A percentile compares a stretch with the other conserved stretches of the same genome.
phyloP scores from a whole-genome alignment of 2,888 invertebrate genomes.

The Synanthedon andrenaeformis region DNA sequence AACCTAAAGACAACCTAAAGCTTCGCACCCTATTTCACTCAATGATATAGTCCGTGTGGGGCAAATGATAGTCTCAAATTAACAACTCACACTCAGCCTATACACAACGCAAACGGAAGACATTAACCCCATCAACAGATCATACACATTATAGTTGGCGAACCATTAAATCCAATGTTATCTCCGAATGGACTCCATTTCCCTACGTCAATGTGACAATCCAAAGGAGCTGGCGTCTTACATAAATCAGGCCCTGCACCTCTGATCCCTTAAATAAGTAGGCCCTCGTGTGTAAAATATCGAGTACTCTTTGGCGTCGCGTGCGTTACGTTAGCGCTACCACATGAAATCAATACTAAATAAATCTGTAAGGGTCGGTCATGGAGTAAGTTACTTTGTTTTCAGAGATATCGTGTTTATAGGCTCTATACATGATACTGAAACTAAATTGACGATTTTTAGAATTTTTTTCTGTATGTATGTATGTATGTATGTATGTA shows the following conservation, averaged over 20 bases:
- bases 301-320: constrained; percentile 24
- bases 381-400: too few relatives aligned
- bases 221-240: constrained; percentile 10
- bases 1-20: too few relatives aligned
- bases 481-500: too few relatives aligned
- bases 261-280: constrained; percentile 66
- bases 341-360: neutral
- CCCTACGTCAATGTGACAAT: neutral
- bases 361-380: too few relatives aligned
- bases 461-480: too few relatives aligned
- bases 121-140: neutral
- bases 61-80: too few relatives aligned
- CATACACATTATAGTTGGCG: neutral
- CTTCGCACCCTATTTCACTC: too few relatives aligned
- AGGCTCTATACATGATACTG: too few relatives aligned
- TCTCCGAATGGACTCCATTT: constrained; percentile 2
- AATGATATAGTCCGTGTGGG: too few relatives aligned
- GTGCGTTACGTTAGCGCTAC: constrained; percentile 9
- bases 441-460: too few relatives aligned
- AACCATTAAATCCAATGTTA: constrained; percentile 10
- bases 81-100: too few relatives aligned
- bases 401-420: too few relatives aligned
- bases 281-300: constrained; percentile 61
- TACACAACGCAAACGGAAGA: neutral
- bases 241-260: constrained; percentile 58